phyloP scores from a whole-genome alignment of 2,113 vertebrate species.

The Pelobates fuscus region DNA sequence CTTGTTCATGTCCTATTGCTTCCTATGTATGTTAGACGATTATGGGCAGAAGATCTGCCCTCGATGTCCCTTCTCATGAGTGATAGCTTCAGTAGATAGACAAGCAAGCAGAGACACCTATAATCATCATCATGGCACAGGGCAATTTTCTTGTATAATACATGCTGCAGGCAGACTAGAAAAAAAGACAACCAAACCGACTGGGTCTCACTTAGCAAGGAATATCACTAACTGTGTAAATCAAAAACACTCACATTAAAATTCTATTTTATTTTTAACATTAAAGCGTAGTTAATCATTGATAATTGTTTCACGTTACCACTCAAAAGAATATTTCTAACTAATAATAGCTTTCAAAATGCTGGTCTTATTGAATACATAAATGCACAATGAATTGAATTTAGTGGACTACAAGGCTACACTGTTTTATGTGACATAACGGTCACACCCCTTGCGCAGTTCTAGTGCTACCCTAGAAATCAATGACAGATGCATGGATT shows the following conservation, averaged over 20 bases:
- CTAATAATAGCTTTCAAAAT: too few relatives aligned
- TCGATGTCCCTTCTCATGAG: slow-evolving; percentile 3
- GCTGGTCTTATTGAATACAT: too few relatives aligned
- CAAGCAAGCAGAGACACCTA: not conserved
- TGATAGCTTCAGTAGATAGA: slow-evolving; percentile 7
- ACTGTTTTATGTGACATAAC: too few relatives aligned
- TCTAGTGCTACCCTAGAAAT: too few relatives aligned
- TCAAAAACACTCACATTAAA: not conserved
- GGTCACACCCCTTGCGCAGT: too few relatives aligned
- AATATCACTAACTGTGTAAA: not conserved
- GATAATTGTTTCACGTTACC: too few relatives aligned
- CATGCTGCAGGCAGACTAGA: not conserved
- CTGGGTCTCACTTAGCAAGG: not conserved
- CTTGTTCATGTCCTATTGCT: not conserved
- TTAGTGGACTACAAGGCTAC: too few relatives aligned
- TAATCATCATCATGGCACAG: slow-evolving; percentile 12
- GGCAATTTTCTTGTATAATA: slow-evolving; percentile 22
- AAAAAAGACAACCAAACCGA: not conserved
- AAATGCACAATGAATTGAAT: too few relatives aligned
- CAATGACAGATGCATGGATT: too few relatives aligned
- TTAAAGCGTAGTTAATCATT: too few relatives aligned
- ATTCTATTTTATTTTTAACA: too few relatives aligned
- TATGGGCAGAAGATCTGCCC: not conserved
- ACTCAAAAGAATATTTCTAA: too few relatives aligned
- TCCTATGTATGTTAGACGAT: not conserved